phyloP scores from a whole-genome alignment of 2,113 vertebrate genomes.

The Circaetus cinerascens region DNA sequence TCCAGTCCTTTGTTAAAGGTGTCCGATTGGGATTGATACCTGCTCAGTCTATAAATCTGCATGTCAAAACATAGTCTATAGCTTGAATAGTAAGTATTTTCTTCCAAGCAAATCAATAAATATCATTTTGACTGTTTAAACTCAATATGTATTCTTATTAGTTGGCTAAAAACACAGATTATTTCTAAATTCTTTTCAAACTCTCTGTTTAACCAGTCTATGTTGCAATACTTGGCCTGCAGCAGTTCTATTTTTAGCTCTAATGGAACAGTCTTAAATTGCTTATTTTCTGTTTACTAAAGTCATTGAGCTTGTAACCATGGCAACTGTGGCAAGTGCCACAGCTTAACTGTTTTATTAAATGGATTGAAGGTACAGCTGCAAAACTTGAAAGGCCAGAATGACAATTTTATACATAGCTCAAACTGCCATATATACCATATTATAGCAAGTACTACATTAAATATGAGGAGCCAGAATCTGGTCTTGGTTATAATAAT shows the following conservation, averaged over 20 bases:
- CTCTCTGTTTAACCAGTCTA: slow-evolving; percentile 67
- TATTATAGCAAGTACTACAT: neutral
- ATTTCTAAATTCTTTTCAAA: slow-evolving; percentile 58
- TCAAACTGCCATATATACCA: neutral
- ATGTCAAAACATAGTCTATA: neutral
- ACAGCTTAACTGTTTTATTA: slow-evolving; percentile 75
- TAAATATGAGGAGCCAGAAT: neutral
- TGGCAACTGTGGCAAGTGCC: slow-evolving; percentile 76
- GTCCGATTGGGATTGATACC: neutral
- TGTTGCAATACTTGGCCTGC: slow-evolving; percentile 67
- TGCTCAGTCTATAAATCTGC: neutral
- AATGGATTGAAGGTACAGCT: slow-evolving; percentile 68
- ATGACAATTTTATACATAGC: neutral
- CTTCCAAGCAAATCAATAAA: slow-evolving; percentile 20
- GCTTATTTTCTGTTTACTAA: slow-evolving; percentile 86
- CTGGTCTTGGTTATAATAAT: neutral
- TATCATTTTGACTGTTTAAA: slow-evolving; percentile 35
- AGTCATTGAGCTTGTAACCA: slow-evolving; percentile 76
- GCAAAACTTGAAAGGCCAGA: slow-evolving; percentile 50
- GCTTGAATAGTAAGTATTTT: neutral
- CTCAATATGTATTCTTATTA: slow-evolving; percentile 57
- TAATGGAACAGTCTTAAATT: slow-evolving; percentile 77
- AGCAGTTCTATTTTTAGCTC: slow-evolving; percentile 79
- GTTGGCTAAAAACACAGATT: slow-evolving; percentile 53
- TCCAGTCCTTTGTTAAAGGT: neutral